Base-by-base conservation (phyloP, 2,113 vertebrate species). In the Callospermophilus lateralis region DNA sequence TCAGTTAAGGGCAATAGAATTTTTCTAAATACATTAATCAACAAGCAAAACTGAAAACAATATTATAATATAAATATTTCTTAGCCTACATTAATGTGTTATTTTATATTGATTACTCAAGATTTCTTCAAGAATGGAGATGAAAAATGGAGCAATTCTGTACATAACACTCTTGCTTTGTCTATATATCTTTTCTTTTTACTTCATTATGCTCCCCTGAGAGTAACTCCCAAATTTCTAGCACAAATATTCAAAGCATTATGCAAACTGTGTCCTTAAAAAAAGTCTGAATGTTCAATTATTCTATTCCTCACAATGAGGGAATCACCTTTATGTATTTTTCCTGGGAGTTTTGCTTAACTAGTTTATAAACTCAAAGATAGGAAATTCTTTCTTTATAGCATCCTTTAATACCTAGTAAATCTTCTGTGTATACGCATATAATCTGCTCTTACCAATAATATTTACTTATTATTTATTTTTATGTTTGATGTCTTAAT, bases 1-100 rank as follows among this genome's bases (percentile, higher is more conserved):
- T 95, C n/a, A 97, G 98, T 99, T 98, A 99, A 99, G 99, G 96
- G 94, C 55, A 95, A 89, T 45, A 93, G 6, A 76, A 20, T 76
- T 89, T 76, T 96, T 77, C 76, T 87, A 89, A 90, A 95, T 92
- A 94, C 28, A 95, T 3, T 90, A 68, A 88, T 84, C 19, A 90
- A 79, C 5, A 87, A 68, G 13, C 39, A 96, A 88, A 85, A 17
- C 8, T 89, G 61, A 92, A 76, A 39, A 65, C 9, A 68, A 28
- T 37, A 81, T 73, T 74, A 67, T 4, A 89, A 68, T 55, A n/a
- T 85, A 89, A 84, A 58, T 34, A 83, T 42, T 85, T 90, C 34
- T 77, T 48, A 89, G 37, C 9, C 74, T 65, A 55, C 9, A 74
- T 34, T 42, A 39, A 63, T 5, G 1, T 24, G 85, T 51, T 80